Evolutionary conservation across 2,888 invertebrate genomes (phyloP).

Genomic region (Leptura quadrifasciata): DNA sequence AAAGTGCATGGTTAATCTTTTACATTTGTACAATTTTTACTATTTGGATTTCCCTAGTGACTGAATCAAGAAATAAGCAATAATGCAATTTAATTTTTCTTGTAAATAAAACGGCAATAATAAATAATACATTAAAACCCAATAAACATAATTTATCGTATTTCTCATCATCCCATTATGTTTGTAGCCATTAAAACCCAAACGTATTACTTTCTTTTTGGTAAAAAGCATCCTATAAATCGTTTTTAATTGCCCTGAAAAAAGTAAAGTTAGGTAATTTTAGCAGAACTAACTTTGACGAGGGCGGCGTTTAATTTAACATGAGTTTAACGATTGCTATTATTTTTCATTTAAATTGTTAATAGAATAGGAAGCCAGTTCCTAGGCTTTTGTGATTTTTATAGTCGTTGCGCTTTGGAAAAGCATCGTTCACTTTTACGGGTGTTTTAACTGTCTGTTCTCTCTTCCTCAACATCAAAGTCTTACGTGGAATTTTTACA

Average conservation of each 20-base stretch:
- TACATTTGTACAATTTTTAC: too few relatives aligned
- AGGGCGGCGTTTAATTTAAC: neutral
- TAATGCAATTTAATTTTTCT: neutral
- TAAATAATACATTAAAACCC: neutral
- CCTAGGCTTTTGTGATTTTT: conserved; percentile 39
- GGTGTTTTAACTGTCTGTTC: conserved; percentile 39
- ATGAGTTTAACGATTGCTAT: conserved; percentile 14
- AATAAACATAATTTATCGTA: neutral
- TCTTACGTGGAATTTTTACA: conserved; percentile 43
- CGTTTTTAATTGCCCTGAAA: conserved; percentile 3
- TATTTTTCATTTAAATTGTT: conserved; percentile 39
- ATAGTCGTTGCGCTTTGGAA: conserved; percentile 5
- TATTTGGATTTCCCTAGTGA: too few relatives aligned
- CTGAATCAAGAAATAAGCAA: too few relatives aligned
- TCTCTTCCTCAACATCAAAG: conserved; percentile 37
- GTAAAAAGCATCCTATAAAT: conserved; percentile 1
- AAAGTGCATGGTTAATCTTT: too few relatives aligned
- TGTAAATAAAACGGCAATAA: neutral
- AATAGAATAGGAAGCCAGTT: conserved; percentile 36
- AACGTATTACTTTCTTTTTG: neutral
- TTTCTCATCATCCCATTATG: conserved; percentile 7
- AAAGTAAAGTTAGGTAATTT: conserved; percentile 3
- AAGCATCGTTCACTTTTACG: conserved; percentile 38
- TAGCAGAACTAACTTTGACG: neutral
- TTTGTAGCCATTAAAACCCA: neutral